Percentiles rank a stretch among this genome's conserved stretches.
phyloP scores from a whole-genome alignment of 2,797 vertebrate genomes.

The Danio kyathit region DNA sequence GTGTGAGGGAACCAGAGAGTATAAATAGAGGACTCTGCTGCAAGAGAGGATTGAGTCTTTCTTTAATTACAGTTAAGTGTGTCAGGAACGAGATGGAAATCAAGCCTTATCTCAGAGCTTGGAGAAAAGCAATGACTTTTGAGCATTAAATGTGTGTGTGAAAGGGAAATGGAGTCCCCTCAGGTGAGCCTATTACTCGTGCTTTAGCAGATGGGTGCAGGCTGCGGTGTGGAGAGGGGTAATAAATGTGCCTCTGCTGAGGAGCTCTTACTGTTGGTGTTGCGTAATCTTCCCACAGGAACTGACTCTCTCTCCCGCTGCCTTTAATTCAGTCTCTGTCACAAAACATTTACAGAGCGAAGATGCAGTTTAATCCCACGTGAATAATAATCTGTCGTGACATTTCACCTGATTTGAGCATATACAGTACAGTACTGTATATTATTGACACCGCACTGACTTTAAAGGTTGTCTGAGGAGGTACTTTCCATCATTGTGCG shows the following conservation, averaged over 20 bases:
- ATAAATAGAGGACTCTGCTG: conserved; percentile 51
- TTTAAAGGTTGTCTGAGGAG: background rate
- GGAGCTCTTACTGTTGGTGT: conserved; percentile 34
- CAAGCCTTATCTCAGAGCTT: conserved; percentile 8
- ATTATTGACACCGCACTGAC: conserved; percentile 15
- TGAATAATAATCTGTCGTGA: conserved; percentile 39
- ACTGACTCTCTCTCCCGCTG: conserved; percentile 12
- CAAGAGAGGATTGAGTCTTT: conserved; percentile 45
- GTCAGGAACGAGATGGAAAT: conserved; percentile 44
- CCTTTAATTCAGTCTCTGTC: conserved; percentile 33
- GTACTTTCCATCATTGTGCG: background rate
- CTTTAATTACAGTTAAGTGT: conserved; percentile 60
- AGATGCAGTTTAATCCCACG: conserved; percentile 50
- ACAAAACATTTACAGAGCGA: conserved; percentile 33
- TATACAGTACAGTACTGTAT: conserved; percentile 12
- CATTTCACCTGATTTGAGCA: background rate
- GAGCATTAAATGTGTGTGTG: conserved; percentile 24
- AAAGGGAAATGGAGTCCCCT: conserved; percentile 19
- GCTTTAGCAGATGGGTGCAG: conserved; percentile 28
- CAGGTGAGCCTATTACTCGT: conserved; percentile 37
- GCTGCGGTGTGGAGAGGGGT: conserved; percentile 31
- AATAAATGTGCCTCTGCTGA: conserved; percentile 50
- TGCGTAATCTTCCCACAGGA: conserved; percentile 54
- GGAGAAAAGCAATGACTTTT: conserved; percentile 11
- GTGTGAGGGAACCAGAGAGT: conserved; percentile 43